Base-by-base conservation (phyloP, 2,797 vertebrate genomes). In the Valencia hispanica region DNA sequence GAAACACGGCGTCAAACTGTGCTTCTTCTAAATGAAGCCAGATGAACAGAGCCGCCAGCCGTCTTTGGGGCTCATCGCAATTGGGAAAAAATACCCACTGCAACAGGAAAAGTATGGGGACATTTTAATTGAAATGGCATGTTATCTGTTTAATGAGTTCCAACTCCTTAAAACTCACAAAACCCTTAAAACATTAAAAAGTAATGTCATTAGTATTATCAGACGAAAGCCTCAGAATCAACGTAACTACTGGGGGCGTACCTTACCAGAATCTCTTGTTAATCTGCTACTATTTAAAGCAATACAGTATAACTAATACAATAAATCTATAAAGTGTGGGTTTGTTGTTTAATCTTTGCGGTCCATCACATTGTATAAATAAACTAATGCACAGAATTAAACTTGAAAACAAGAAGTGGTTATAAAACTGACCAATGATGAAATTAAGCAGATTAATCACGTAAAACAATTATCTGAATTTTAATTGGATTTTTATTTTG, bases 11-110 rank as follows among this genome's bases (percentile, higher is more conserved):
- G 30, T 82, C 83, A 84, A 73, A 87, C 75, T 81, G 66, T 36
- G 27, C 32, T 47, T 30, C 55, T 79, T 53, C 72, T 77, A 82
- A 87, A 84, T 84, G 63, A 86, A 86, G 72, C 74, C 73, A 80
- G 77, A 85, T 76, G 74, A 86, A 70, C 11, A 5, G 74, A 84
- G 74, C 50, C 25, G 32, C 70, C 50, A 48, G 61, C 75, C 59
- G 4, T 12, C 32, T 65, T 65, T 65, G 53, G n/a, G 73, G 57
- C 51, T 78, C 30, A 1, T 70, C 73, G 81, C 18, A 43, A 70
- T 80, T 18, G 22, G 25, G 7, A 50, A 51, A n/a, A 57, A 72
- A 76, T 2, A 59, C 30, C 57, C 17, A 59, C 32, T 66, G 53
- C 17, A 27, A 78, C 61, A 74, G 20, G 8, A 12, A 69, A 65